A percentile compares a stretch with the other conserved stretches of the same genome.
Evolutionary conservation across 2,888 invertebrate species (phyloP).

Genomic region (Deilephila porcellus): DNA sequence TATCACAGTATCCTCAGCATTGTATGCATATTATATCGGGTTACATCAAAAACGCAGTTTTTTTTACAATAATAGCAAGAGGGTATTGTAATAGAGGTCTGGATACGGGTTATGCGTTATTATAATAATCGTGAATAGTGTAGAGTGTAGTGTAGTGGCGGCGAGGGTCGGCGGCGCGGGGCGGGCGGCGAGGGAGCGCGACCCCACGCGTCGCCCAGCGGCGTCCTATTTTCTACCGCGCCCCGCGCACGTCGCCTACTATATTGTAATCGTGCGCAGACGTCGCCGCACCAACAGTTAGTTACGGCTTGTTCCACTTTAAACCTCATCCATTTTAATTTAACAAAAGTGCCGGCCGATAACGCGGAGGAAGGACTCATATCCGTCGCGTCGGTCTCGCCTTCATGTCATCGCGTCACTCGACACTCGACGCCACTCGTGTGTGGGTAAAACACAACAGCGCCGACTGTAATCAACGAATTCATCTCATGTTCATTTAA

Average conservation of each 20-base stretch:
- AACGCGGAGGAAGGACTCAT: conserved; percentile 81
- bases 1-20: neutral
- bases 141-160: neutral
- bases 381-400: conserved; percentile 66
- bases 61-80: too few relatives aligned
- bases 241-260: conserved; percentile 43
- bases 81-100: neutral
- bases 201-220: conserved; percentile 66
- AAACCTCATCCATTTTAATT: conserved; percentile 84
- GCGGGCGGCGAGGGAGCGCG: conserved; percentile 47
- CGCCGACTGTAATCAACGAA: neutral
- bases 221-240: conserved; percentile 67
- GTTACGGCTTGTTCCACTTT: conserved; percentile 81
- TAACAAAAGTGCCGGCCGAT: conserved; percentile 84
- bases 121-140: neutral
- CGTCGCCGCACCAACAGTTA: conserved; percentile 76
- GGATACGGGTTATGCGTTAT: neutral
- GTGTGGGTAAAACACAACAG: neutral
- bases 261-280: conserved; percentile 69
- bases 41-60: too few relatives aligned
- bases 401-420: conserved; percentile 24
- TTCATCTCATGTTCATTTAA: neutral
- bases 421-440: conserved; percentile 39
- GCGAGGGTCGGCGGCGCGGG: too few relatives aligned
- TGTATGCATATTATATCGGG: too few relatives aligned